Evolutionary conservation across 2,113 vertebrate species (phyloP), one percentile per base, ranked within the genome.

Genomic region (Tympanuchus pallidicinctus): DNA sequence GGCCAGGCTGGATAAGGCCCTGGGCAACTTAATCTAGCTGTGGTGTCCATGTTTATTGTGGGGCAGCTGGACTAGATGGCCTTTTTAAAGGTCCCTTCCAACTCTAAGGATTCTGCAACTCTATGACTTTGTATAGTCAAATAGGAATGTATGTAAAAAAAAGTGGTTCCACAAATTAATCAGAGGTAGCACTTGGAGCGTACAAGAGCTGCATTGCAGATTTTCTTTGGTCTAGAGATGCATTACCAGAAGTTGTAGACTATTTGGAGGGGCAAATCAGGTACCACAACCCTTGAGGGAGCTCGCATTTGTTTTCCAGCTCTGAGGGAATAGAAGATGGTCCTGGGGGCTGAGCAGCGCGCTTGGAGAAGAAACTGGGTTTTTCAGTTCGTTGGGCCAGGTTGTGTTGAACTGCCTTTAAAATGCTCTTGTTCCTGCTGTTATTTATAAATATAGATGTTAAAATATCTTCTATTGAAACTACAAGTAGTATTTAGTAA

Each of bases 261-360:
- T 25, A 11, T 76, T 19, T 78, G 36, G 16, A 43, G 25, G 1
- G 13, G 13, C 14, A 36, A 19, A 56, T 10, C 12, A 9, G 5
- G 5, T 34, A 43, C 48, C 77, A 14, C 9, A 61, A 1, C 40
- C 20, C 5, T 60, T 22, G 9, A 5, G 21, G 34, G 38, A 77
- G 27, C 12, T 56, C 4, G 0, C 40, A 5, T 1, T 8, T 47
- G 6, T 20, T 13, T 21, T 60, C 4, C 5, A 4, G 1, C 13
- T 88, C 40, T 4, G 9, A 24, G 54, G 8, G 3, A 17, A 72
- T 13, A 77, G 50, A 4, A 76, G 54, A 14, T 10, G 43, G 38
- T 36, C 17, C 27, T 69, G 70, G 30, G 16, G 47, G 13, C 13
- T 48, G 59, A 52, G 20, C 8, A 8, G 22, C 2, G 4, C 1